These are phyloP conservation scores for Drosophila meridiana DNA, from an alignment of 2,888 invertebrate species.

Conservation along the genomic window DNA sequence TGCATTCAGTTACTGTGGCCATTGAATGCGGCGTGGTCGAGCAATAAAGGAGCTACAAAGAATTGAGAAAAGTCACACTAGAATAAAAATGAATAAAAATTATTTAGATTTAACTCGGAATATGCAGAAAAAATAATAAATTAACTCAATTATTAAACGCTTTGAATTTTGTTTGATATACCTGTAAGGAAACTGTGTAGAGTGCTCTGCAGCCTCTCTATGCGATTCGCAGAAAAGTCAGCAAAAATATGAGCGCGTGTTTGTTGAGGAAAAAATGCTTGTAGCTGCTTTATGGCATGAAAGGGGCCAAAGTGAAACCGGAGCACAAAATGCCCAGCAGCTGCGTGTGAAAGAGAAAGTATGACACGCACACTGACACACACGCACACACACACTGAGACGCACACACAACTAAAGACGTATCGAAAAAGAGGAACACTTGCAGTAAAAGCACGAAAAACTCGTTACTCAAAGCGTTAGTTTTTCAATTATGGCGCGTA, in stretches of 20 bases:
- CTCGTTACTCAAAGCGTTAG: slow-evolving; percentile 77
- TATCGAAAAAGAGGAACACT: slow-evolving; percentile 48
- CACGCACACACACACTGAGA: background rate
- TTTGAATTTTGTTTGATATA: background rate
- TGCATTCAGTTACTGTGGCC: slow-evolving; percentile 21
- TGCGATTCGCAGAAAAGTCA: slow-evolving; percentile 55
- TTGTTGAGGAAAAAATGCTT: slow-evolving; percentile 55
- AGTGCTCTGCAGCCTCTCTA: slow-evolving; percentile 10
- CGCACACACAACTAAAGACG: slow-evolving; percentile 7
- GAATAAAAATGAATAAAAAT: background rate
- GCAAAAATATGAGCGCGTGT: slow-evolving; percentile 62
- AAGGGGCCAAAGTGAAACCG: slow-evolving; percentile 7
- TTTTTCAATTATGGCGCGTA: slow-evolving; percentile 78
- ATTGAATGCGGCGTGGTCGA: background rate
- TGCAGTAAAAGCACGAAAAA: slow-evolving; percentile 74
- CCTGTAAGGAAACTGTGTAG: slow-evolving; percentile 19
- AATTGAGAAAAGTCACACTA: background rate
- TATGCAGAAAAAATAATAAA: background rate
- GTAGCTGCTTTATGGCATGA: slow-evolving; percentile 61
- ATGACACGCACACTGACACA: slow-evolving; percentile 4
- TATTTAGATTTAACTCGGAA: background rate
- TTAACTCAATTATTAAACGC: background rate
- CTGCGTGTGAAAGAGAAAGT: slow-evolving; percentile 39
- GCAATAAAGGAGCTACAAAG: background rate
- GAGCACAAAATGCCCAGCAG: slow-evolving; percentile 40